Percentiles rank a stretch among this genome's conserved stretches.
Conservation (phyloP, 2,113 vertebrate genomes). For the Cottus gobio region DNA sequence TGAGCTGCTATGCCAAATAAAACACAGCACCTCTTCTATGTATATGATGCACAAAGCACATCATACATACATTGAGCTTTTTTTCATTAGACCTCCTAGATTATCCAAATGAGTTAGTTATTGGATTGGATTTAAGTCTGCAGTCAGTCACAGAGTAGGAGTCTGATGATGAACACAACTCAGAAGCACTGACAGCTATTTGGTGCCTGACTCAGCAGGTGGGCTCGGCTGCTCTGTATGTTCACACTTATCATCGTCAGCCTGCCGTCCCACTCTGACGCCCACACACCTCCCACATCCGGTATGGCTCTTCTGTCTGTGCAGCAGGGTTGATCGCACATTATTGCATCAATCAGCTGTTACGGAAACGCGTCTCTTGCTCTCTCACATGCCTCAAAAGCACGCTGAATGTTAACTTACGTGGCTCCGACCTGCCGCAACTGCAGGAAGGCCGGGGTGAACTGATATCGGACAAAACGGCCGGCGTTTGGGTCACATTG, state of each 20-base stretch:
- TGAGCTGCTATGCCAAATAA: too few species aligned
- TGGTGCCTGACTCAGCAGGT: slow-evolving; percentile 39
- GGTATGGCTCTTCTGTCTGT: slow-evolving; percentile 17
- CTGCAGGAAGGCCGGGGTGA: slow-evolving; percentile 95
- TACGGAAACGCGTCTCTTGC: background rate
- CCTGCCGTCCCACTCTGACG: slow-evolving; percentile 32
- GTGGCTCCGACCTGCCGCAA: slow-evolving; percentile 97
- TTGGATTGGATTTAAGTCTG: slow-evolving; percentile 22
- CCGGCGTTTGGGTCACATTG: slow-evolving; percentile 94
- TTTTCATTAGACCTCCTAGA: background rate
- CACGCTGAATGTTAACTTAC: slow-evolving; percentile 72
- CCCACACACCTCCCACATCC: slow-evolving; percentile 58
- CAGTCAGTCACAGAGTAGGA: slow-evolving; percentile 34
- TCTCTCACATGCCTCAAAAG: background rate
- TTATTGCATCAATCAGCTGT: slow-evolving; percentile 3
- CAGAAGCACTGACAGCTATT: slow-evolving; percentile 32
- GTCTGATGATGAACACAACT: slow-evolving; percentile 30
- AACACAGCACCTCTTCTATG: background rate
- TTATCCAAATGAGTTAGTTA: slow-evolving; percentile 5
- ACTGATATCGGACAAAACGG: slow-evolving; percentile 97
- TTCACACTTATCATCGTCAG: slow-evolving; percentile 41
- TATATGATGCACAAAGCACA: background rate
- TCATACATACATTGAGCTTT: background rate
- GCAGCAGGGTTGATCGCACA: slow-evolving; percentile 14
- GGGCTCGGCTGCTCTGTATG: slow-evolving; percentile 27